A percentile compares a stretch with the other conserved stretches of the same genome.
These are phyloP conservation scores for Drosophila ustulata DNA, from an alignment of 2,888 invertebrate species.

Conservation along the genomic window DNA sequence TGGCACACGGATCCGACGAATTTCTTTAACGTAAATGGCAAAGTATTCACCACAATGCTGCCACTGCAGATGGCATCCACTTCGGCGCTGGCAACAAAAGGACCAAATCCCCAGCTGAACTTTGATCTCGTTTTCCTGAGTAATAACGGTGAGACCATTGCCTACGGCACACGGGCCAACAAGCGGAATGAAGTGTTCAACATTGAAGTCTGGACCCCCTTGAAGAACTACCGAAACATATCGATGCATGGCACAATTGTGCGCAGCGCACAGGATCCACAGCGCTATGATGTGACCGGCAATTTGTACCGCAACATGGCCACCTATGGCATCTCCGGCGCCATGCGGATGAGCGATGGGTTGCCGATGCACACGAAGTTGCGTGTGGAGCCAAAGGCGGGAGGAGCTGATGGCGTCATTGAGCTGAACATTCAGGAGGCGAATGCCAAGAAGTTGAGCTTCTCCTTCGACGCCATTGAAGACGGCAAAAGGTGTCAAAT, in stretches of 20 bases:
- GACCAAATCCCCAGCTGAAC: slow-evolving; percentile 73
- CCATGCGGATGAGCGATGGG: slow-evolving; percentile 82
- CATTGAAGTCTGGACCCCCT: slow-evolving; percentile 83
- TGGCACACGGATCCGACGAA: slow-evolving; percentile 86
- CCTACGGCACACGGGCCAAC: slow-evolving; percentile 81
- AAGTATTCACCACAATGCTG: slow-evolving; percentile 81
- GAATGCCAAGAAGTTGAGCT: slow-evolving; percentile 74
- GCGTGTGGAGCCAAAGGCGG: slow-evolving; percentile 85
- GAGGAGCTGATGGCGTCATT: slow-evolving; percentile 83
- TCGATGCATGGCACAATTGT: slow-evolving; percentile 83
- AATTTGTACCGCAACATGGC: slow-evolving; percentile 84
- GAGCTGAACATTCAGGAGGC: slow-evolving; percentile 78
- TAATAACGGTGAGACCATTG: slow-evolving; percentile 71
- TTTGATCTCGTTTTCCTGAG: slow-evolving; percentile 78
- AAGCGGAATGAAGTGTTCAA: slow-evolving; percentile 82
- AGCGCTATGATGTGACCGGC: slow-evolving; percentile 83
- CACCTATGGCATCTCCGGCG: slow-evolving; percentile 85
- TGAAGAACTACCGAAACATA: slow-evolving; percentile 82
- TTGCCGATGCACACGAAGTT: slow-evolving; percentile 85
- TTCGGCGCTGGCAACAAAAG: slow-evolving; percentile 74
- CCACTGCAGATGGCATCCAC: slow-evolving; percentile 80
- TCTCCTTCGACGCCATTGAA: slow-evolving; percentile 83
- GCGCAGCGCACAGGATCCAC: slow-evolving; percentile 55
- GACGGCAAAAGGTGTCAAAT: slow-evolving; percentile 85
- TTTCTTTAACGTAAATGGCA: slow-evolving; percentile 85